These are phyloP conservation scores for Neodiprion virginianus DNA, from an alignment of 1,140 invertebrate species.

Conservation along the genomic window DNA sequence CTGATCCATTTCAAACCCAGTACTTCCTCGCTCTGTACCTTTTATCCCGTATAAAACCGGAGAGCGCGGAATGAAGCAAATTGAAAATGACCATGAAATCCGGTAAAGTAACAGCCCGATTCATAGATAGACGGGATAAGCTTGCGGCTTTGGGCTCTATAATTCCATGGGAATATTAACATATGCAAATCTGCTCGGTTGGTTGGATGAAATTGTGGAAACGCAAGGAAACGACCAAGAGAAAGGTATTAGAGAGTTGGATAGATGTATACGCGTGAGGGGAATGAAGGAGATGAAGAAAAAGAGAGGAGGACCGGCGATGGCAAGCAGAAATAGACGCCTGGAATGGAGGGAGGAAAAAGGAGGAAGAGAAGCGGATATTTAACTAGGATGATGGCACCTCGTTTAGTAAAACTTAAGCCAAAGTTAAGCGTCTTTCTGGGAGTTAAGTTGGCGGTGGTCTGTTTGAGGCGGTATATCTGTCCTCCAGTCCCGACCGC, in stretches of 20 bases:
- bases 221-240: too few relatives aligned
- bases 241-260: too few relatives aligned
- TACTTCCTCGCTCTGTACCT: too few relatives aligned
- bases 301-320: background rate
- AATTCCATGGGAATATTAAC: slow-evolving; percentile 43
- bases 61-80: background rate
- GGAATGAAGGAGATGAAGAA: too few relatives aligned
- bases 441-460: background rate
- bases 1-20: too few relatives aligned
- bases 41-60: background rate
- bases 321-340: too few relatives aligned
- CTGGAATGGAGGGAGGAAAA: too few relatives aligned
- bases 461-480: background rate
- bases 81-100: slow-evolving; percentile 4
- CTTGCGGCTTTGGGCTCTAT: slow-evolving; percentile 40
- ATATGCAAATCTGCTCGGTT: slow-evolving; percentile 41
- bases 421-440: slow-evolving; percentile 46
- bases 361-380: slow-evolving; percentile 36
- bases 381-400: slow-evolving; percentile 49
- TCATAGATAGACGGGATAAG: slow-evolving; percentile 43
- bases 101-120: slow-evolving; percentile 17
- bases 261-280: too few relatives aligned
- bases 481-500: background rate
- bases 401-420: slow-evolving; percentile 51
- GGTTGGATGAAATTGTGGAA: background rate